Evolutionary conservation across 2,113 vertebrate genomes (phyloP), one percentile per base, ranked within the genome.

Genomic region (Guaruba guarouba): DNA sequence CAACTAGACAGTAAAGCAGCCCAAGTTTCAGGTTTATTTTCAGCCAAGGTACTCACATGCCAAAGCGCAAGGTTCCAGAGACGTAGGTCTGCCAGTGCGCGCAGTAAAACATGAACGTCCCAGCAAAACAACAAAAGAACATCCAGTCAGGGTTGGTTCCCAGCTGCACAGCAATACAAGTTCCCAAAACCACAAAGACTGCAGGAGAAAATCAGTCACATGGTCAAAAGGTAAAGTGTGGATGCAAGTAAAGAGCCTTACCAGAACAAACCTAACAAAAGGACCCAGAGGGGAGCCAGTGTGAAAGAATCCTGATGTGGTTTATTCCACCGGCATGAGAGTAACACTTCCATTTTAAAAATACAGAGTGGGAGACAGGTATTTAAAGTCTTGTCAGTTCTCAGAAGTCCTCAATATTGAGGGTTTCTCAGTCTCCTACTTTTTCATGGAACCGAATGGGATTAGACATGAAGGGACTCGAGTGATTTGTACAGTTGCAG

Each of bases 41-140:
- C 86, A 95, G 70, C 33, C 79, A 39, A 82, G 75, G 93, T 98
- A 99, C 99, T 99, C 97, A 99, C 99, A 99, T 99, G 97, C 99
- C 99, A 54, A 99, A 99, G 90, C 99, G 98, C 91, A 99, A 97
- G 4, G 99, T 99, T 85, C 99, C 99, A 22, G 99, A 99, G 94
- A 99, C 99, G 41, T 99, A 99, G 1, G 99, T 99, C 97, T 99
- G 99, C 99, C 99, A 99, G 80, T 99, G 99, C 7, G 99, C 99
- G 75, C 99, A 99, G 98, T 99, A 99, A 98, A 99, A 99, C 99
- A 99, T 99, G 92, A 99, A 99, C 29, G 99, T 99, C 87, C 98
- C 99, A 57, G 99, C 99, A 92, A 99, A 99, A 97, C 99, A 99
- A 97, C 99, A 99, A 98, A 99, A 99, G 98, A 99, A 99, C 99